These are phyloP conservation scores for Sarcophaga rosellei DNA, from an alignment of 2,888 invertebrate species.

Conservation along the genomic window DNA sequence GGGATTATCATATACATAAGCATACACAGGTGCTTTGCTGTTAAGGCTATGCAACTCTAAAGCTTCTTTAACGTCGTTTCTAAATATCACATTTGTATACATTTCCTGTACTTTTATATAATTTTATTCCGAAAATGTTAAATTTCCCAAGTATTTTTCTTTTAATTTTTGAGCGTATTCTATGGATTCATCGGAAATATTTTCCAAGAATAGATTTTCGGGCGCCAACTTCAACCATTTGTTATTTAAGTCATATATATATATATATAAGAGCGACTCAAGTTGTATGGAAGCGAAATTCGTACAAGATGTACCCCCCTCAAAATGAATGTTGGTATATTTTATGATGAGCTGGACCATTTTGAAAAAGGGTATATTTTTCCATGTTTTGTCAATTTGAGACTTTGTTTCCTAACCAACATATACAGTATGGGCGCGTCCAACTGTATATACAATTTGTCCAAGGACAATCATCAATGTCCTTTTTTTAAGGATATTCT, in stretches of 20 bases:
- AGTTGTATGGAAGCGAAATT: no score
- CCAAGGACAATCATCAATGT: no score
- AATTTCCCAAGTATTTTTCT: conserved; percentile 70
- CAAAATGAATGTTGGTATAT: no score
- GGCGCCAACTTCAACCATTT: conserved; percentile 83
- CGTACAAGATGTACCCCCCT: no score
- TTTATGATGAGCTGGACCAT: no score
- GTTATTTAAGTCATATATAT: conserved; percentile 84
- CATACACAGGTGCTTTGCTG: conserved; percentile 84
- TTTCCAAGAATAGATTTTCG: conserved; percentile 84
- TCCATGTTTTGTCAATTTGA: no score
- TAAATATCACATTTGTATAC: conserved; percentile 86
- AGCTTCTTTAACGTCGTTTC: conserved; percentile 84
- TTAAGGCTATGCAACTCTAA: conserved; percentile 84
- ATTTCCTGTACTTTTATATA: conserved; percentile 82
- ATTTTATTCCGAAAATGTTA: conserved; percentile 81
- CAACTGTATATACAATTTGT: no score
- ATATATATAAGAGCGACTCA: conserved; percentile 67
- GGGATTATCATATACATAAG: conserved; percentile 85
- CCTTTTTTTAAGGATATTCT: no score
- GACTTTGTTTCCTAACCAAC: no score
- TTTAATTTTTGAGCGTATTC: conserved; percentile 69
- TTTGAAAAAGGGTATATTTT: no score
- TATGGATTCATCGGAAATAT: conserved; percentile 81
- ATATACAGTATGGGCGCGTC: no score